Percentiles rank a stretch among this genome's conserved stretches.
Evolutionary conservation across 2,797 vertebrate species (phyloP).

Genomic region (Florisuga fusca): DNA sequence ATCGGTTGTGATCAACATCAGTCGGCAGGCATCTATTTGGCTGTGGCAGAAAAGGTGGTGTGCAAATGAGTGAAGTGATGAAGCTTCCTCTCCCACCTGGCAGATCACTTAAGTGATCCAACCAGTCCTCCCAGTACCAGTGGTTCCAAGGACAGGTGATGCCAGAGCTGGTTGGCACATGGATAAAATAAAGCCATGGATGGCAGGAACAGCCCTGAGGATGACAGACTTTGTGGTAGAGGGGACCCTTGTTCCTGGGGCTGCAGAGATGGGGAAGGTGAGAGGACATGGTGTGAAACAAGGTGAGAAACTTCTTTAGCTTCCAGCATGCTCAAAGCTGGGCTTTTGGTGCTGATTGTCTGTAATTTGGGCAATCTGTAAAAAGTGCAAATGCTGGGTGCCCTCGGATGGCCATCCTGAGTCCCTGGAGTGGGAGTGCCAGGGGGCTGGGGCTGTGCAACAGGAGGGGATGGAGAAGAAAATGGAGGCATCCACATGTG

Average conservation of each 20-base stretch:
- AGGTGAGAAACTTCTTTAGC: not conserved
- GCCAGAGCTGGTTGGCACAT: accelerated
- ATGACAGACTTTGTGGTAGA: not conserved
- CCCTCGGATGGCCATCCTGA: not conserved
- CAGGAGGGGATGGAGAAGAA: not conserved
- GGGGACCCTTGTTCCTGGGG: not conserved
- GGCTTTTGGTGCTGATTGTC: not conserved
- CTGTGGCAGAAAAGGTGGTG: not conserved
- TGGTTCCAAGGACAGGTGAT: accelerated
- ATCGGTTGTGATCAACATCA: not conserved
- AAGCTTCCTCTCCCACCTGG: not conserved
- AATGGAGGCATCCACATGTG: not conserved
- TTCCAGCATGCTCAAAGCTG: accelerated
- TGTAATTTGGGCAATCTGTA: not conserved
- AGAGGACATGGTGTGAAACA: not conserved
- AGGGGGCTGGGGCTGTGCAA: not conserved
- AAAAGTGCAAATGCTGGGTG: too few species aligned
- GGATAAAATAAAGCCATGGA: not conserved
- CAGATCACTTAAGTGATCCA: not conserved
- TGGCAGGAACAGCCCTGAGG: accelerated
- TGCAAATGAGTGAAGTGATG: not conserved
- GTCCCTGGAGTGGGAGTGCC: accelerated
- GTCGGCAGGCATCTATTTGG: not conserved
- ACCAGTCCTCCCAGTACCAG: not conserved
- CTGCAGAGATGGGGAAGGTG: too few species aligned